Base-by-base conservation (phyloP, 2,797 vertebrate species). In the Petrocephalus schoutedeni region DNA sequence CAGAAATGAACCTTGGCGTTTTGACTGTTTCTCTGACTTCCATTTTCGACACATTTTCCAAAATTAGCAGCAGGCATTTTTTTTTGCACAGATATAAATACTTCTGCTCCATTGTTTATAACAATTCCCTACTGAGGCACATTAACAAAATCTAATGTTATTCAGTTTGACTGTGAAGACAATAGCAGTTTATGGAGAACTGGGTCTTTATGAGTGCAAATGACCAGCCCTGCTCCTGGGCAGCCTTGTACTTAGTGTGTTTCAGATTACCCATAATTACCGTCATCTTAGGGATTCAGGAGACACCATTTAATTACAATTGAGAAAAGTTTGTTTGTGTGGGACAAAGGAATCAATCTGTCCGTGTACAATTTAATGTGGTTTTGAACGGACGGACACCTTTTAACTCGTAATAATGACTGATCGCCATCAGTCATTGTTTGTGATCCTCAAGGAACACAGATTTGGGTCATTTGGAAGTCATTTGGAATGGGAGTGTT, bases 211-310 rank as follows among this genome's bases (percentile, higher is more conserved):
- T 80, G 74, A 80, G 36, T 80, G 16, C 41, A 49, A 49, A 12
- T 80, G 5, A 9, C 7, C 41, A 80, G 41, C 36, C 16, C 16
- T 80, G 16, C 14, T 41, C 14, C 41, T 49, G 74, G 36, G 9
- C 36, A n/a, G 45, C 16, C 74, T 80, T 36, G 36, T 80, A 4
- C 41, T 36, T 19, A 12, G 16, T 49, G 41, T 80, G 19, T 49
- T 80, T 80, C 45, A 80, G 74, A 80, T 45, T 49, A n/a, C 74
- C 74, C 36, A 80, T 80, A 80, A 80, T 80, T 80, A 80, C 19
- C 2, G 5, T 8, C 7, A 0, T 80, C 36, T 49, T 45, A n/a
- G 74, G 36, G 74, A 80, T 49, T 49, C 74, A 36, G 64, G 64
- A 71, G 64, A 36, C 4, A 71, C 28, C 14, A 14, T 36, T 71